phyloP scores from a whole-genome alignment of 2,888 invertebrate genomes.

The Serripes groenlandicus region DNA sequence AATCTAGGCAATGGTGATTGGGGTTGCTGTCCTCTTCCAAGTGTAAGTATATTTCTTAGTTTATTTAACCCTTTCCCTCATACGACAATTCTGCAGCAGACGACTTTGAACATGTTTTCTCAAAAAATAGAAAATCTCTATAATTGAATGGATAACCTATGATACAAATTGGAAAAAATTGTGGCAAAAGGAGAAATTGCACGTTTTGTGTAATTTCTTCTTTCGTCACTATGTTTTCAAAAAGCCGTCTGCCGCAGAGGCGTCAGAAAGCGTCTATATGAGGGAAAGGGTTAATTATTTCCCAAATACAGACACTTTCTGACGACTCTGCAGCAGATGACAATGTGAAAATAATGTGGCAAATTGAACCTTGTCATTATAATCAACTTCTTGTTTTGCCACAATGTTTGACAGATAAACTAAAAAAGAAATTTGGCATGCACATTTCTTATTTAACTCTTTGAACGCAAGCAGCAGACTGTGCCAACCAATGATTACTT shows the following conservation, averaged over 20 bases:
- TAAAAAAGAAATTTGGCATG: too few species aligned
- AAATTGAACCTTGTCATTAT: too few species aligned
- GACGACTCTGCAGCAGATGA: too few species aligned
- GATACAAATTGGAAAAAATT: too few species aligned
- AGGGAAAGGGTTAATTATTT: not conserved
- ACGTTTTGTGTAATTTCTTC: not conserved
- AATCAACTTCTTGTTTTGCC: too few species aligned
- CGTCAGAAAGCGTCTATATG: not conserved
- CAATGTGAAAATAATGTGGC: too few species aligned
- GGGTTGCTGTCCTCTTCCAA: conserved; percentile 82
- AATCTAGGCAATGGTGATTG: conserved; percentile 70
- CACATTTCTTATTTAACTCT: too few species aligned
- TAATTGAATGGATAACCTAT: not conserved
- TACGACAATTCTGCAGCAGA: not conserved
- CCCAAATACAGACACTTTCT: too few species aligned
- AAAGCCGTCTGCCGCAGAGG: not conserved
- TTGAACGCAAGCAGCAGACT: too few species aligned
- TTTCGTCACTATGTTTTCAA: not conserved
- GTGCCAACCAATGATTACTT: too few species aligned
- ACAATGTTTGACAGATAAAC: too few species aligned
- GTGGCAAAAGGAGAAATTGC: not conserved
- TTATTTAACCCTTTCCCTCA: not conserved
- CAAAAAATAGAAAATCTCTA: not conserved
- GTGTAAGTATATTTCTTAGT: conserved; percentile 36
- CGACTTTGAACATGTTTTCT: not conserved